Evolutionary conservation across 2,888 invertebrate genomes (phyloP), one percentile per base, ranked within the genome.

Genomic region (Laothoe populi): DNA sequence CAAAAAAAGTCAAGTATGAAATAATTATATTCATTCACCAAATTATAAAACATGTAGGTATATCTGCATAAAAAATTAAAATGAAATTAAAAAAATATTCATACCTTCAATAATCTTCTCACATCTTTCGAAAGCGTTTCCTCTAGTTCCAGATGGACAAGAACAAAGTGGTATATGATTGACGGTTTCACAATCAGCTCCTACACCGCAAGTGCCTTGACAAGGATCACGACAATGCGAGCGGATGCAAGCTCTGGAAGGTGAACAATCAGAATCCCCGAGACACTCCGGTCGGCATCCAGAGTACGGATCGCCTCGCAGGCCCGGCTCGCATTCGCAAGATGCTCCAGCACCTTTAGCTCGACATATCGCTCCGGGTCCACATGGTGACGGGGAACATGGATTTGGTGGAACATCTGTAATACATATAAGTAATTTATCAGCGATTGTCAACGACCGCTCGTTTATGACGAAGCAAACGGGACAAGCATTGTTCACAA

Each of bases 141-240:
- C 94, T 87, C 85, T 92, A 66, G 89, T 97, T 95, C 77, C 97
- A 92, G 64, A 94, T 94, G 88, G 96, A 94, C 87, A 98, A 94
- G 75, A 97, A 73, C 95, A 94, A 75, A 96, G 87, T 64, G 96
- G 94, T 79, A 95, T 91, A 84, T 96, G 94, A 83, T 95, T 96
- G 70, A 95, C 92, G 4, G 96, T 96, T 72, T 95, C 94, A 81
- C 97, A 97, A 66, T 95, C 93, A 0, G 98, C 97, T 74, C 97
- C 97, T 10, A 97, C 83, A 57, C 98, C 98, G 73, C 98, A 98
- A 13, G 96, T 95, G 69, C 96, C 96, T 61, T 95, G 93, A 78
- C 97, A 97, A 44, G 98, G 97, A 86, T 98, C 97, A 65, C 95
- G 94, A 78, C 98, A 98, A 80, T 96, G 96, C 70, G 97, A 97